Base-by-base conservation (phyloP, 2,113 vertebrate genomes). In the Platysternon megacephalum region DNA sequence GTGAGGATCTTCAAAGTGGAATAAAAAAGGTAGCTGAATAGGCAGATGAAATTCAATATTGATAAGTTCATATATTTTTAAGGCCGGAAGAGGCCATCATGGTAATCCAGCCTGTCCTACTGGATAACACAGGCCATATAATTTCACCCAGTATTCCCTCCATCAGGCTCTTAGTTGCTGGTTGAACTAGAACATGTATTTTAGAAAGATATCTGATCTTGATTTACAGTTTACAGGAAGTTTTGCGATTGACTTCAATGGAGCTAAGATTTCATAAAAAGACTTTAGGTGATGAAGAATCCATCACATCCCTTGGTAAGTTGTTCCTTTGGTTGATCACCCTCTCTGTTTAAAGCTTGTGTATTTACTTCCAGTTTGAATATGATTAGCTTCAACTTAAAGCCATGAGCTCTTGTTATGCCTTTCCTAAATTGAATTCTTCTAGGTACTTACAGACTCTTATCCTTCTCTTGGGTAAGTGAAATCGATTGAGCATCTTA, bases 211-310 rank as follows among this genome's bases (percentile, higher is more conserved):
- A 91, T 95, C 85, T 87, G 61, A 82, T 84, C 83, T 84, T 87
- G 48, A 80, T 22, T 91, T 91, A 79, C 56, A 89, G 13, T 5
- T 92, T 81, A 9, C 17, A 84, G 79, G 39, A 90, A 92, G 56
- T 95, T 93, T 94, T 91, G 55, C 22, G 44, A 53, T 89, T 86
- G 83, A 84, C 39, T 92, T 94, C 17, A 17, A 10, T 82, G 81
- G 93, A 87, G 91, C 81, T 94, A 93, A 56, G 46, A 88, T 97
- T 96, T 94, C 89, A 87, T 88, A 49, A 14, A 79, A 95, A 89
- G 89, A 89, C 3, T 92, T 93, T 81, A 91, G 39, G 53, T 93
- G 65, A 58, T 65, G 13, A 53, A 84, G 51, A 91, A 93, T 13
- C 51, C 49, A 87, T 68, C 9, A 2, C 84, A 91, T 81, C 49